phyloP scores from a whole-genome alignment of 2,113 vertebrate genomes.

The Neotoma lepida region DNA sequence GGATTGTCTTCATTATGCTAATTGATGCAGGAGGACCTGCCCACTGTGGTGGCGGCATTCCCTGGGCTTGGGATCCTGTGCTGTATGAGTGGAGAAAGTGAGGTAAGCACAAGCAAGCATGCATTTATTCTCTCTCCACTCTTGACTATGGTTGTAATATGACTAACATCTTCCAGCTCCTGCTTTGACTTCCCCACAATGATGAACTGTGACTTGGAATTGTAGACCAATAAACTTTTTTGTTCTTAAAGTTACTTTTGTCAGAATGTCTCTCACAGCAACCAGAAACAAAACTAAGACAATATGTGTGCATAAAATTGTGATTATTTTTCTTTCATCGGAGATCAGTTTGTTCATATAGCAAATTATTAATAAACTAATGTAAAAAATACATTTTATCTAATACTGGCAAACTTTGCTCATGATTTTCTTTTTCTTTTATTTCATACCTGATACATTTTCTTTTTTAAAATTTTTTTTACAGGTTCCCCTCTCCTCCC shows the following conservation, averaged over 20 bases:
- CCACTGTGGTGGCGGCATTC: too few species aligned
- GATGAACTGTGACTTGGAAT: neutral
- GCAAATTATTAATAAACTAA: neutral
- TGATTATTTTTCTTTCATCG: neutral
- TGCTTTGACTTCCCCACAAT: neutral
- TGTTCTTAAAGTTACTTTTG: neutral
- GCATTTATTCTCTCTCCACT: neutral
- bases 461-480: too few species aligned
- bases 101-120: neutral
- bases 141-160: neutral
- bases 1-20: neutral
- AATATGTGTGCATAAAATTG: neutral
- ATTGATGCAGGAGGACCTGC: too few species aligned
- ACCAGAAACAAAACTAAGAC: neutral
- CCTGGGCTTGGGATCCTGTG: neutral
- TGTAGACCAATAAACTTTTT: too few species aligned
- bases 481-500: too few species aligned
- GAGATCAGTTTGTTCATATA: neutral
- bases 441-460: too few species aligned
- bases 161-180: neutral
- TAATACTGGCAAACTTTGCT: neutral
- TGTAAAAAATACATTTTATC: neutral
- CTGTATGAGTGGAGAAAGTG: neutral
- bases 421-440: conserved; percentile 1
- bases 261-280: neutral